A percentile compares a stretch with the other conserved stretches of the same genome.
These are phyloP conservation scores for Phalacrocorax pelagicus DNA, from an alignment of 2,113 vertebrate genomes.

Conservation along the genomic window DNA sequence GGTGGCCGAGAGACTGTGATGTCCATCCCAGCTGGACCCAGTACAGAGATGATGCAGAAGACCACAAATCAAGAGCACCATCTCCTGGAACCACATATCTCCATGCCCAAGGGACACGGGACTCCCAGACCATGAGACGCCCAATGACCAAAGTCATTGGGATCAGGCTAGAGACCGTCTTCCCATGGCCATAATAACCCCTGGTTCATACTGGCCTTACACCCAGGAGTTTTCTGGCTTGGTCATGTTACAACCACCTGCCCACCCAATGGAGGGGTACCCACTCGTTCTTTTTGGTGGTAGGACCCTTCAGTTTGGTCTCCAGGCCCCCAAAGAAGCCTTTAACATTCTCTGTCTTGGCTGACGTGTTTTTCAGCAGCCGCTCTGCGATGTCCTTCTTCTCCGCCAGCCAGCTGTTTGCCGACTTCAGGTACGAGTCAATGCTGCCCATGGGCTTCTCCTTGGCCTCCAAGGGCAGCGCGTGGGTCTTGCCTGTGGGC, in stretches of 20 bases:
- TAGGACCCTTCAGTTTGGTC: slow-evolving; percentile 87
- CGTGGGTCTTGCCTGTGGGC: slow-evolving; percentile 78
- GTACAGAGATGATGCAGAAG: fast-evolving
- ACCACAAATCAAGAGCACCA: background rate
- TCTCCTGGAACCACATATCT: background rate
- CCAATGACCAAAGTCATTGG: background rate
- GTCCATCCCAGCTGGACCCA: background rate
- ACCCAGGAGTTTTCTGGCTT: background rate
- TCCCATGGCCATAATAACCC: background rate
- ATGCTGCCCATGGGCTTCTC: slow-evolving; percentile 79
- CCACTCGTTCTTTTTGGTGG: slow-evolving; percentile 80
- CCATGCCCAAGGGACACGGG: fast-evolving
- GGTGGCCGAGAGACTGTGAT: background rate
- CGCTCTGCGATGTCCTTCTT: slow-evolving; percentile 91
- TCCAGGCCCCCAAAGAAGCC: slow-evolving; percentile 94
- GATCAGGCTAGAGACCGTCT: background rate
- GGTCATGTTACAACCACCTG: fast-evolving
- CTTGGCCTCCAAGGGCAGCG: slow-evolving; percentile 81
- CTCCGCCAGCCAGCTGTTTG: slow-evolving; percentile 91
- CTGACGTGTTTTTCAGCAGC: slow-evolving; percentile 86
- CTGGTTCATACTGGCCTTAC: background rate
- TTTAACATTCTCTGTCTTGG: slow-evolving; percentile 84
- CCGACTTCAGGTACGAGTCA: slow-evolving; percentile 87
- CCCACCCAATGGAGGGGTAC: background rate
- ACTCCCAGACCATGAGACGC: background rate